phyloP scores from a whole-genome alignment of 2,888 invertebrate genomes.

The Gnatocerus cornutus region DNA sequence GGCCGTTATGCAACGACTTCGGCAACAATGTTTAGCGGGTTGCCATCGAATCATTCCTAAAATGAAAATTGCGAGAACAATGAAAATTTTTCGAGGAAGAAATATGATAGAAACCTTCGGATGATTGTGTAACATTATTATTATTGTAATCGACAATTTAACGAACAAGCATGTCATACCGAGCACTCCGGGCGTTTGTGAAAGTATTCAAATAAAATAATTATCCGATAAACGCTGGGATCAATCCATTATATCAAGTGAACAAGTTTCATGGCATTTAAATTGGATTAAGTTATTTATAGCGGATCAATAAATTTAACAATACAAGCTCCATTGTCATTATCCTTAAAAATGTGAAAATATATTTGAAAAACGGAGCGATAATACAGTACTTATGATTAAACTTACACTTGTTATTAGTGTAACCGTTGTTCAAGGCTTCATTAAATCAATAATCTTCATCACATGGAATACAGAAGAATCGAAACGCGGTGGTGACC shows the following conservation, averaged over 20 bases:
- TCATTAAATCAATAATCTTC: constrained; percentile 36
- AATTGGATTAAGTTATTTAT: constrained; percentile 43
- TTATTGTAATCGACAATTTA: constrained; percentile 33
- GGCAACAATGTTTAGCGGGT: constrained; percentile 15
- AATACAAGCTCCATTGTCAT: constrained; percentile 35
- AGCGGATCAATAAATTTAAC: constrained; percentile 39
- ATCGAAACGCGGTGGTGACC: constrained; percentile 8
- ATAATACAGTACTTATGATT: constrained; percentile 32
- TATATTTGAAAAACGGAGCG: constrained; percentile 24
- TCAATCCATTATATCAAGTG: constrained; percentile 32
- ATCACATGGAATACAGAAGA: constrained; percentile 22
- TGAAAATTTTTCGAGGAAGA: neutral
- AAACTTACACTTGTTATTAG: constrained; percentile 27
- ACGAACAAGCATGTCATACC: constrained; percentile 21
- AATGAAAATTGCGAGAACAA: neutral
- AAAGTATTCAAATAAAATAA: constrained; percentile 45
- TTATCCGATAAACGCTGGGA: constrained; percentile 27
- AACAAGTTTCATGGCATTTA: constrained; percentile 40
- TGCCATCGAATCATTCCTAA: constrained; percentile 2
- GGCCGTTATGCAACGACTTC: constrained; percentile 26
- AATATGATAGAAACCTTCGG: constrained; percentile 27
- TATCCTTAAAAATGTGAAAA: constrained; percentile 33
- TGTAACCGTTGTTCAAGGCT: constrained; percentile 36
- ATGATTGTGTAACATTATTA: constrained; percentile 33
- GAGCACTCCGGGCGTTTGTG: constrained; percentile 37